phyloP scores from a whole-genome alignment of 2,113 vertebrate genomes.

The Syrrhaptes paradoxus region DNA sequence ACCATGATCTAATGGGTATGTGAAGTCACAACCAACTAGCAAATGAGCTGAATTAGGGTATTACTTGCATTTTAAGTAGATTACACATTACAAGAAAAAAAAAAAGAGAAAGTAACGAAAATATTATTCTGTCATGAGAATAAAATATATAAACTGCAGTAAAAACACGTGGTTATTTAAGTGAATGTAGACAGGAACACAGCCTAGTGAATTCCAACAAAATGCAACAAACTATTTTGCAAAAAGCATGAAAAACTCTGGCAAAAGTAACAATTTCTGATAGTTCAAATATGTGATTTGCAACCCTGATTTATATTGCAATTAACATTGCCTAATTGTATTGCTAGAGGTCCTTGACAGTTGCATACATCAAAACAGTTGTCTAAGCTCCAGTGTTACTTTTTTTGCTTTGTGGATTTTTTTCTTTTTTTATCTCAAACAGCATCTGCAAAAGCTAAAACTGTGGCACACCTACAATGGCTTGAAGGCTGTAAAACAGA shows the following conservation, averaged over 20 bases:
- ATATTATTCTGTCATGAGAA: background rate
- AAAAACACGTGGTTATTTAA: background rate
- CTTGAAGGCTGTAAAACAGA: background rate
- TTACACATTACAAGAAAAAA: background rate
- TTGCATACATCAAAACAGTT: background rate
- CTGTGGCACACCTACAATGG: background rate
- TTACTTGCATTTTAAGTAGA: background rate
- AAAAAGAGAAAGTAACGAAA: background rate
- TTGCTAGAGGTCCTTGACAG: background rate
- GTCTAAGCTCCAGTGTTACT: background rate
- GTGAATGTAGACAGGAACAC: background rate
- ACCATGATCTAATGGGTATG: too few relatives aligned
- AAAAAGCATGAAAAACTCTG: background rate
- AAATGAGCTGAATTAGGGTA: background rate
- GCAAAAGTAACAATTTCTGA: background rate
- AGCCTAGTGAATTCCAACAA: background rate
- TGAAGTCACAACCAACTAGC: background rate
- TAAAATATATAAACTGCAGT: background rate
- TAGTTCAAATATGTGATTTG: background rate
- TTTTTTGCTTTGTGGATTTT: background rate
- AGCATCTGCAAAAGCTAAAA: background rate
- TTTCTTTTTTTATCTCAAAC: background rate
- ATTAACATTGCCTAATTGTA: background rate
- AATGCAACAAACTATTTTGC: background rate
- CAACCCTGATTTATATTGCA: background rate